phyloP scores from a whole-genome alignment of 2,113 vertebrate species.

The Ceyx margarethae region DNA sequence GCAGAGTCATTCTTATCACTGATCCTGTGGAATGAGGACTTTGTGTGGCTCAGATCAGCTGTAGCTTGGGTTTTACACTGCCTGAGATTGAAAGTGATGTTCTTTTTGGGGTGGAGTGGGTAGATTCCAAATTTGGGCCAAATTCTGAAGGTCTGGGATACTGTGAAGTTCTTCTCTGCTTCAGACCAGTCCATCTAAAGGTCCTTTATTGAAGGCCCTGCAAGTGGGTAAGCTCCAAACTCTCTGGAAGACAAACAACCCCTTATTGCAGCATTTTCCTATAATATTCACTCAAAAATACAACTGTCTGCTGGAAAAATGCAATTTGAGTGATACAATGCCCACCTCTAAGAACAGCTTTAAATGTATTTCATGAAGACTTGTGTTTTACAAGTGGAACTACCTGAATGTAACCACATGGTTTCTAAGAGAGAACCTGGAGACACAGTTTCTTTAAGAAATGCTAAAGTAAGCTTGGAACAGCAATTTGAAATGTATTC shows the following conservation, averaged over 20 bases:
- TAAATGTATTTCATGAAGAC: background rate
- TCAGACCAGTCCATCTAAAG: background rate
- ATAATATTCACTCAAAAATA: background rate
- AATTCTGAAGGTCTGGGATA: background rate
- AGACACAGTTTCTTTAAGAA: background rate
- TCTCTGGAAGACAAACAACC: background rate
- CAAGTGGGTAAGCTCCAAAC: background rate
- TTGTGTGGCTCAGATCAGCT: background rate
- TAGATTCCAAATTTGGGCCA: background rate
- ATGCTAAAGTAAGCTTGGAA: background rate
- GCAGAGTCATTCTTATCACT: background rate
- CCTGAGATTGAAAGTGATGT: background rate
- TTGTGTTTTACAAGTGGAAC: background rate
- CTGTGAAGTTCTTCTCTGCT: background rate
- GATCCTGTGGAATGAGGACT: background rate
- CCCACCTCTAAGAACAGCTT: background rate
- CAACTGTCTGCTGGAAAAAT: background rate
- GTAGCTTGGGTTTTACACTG: background rate
- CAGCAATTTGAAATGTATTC: background rate
- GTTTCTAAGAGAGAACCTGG: background rate
- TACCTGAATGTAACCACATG: background rate
- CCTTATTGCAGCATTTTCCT: background rate
- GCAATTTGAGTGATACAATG: too few relatives aligned
- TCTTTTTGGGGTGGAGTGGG: background rate
- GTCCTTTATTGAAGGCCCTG: background rate